Evolutionary conservation across 2,888 invertebrate species (phyloP).

Genomic region (Zaprionus bogoriensis): DNA sequence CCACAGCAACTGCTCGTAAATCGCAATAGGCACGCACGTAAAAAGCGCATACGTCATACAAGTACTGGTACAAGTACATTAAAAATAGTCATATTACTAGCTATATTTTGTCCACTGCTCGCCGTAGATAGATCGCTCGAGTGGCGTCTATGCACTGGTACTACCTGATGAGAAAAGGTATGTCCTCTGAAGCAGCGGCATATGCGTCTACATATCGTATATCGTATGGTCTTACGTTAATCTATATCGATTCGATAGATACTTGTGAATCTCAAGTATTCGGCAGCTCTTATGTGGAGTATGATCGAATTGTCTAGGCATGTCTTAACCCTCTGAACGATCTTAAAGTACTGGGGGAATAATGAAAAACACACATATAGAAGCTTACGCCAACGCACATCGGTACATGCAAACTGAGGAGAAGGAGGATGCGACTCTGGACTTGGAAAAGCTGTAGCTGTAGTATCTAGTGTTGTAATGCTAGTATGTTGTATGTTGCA

Average conservation of each 20-base stretch:
- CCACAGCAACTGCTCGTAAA: conserved; percentile 74
- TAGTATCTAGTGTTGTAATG: too few relatives aligned
- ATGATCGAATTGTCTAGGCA: neutral
- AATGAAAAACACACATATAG: neutral
- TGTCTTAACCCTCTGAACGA: neutral
- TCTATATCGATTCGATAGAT: neutral
- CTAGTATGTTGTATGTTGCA: conserved; percentile 5
- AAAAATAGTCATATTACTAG: conserved; percentile 60
- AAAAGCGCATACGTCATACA: conserved; percentile 61
- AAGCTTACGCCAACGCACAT: neutral
- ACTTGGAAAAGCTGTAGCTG: conserved; percentile 3
- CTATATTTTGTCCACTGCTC: conserved; percentile 58
- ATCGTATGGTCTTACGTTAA: neutral
- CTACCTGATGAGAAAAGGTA: conserved; percentile 8
- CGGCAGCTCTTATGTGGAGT: neutral
- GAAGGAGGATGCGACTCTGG: too few relatives aligned
- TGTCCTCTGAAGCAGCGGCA: conserved; percentile 15
- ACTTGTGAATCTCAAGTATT: too few relatives aligned
- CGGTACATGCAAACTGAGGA: too few relatives aligned
- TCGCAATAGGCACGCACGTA: conserved; percentile 60
- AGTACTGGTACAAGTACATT: conserved; percentile 37
- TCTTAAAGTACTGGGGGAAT: neutral
- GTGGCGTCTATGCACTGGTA: conserved; percentile 12
- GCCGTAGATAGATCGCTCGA: conserved; percentile 11
- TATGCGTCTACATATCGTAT: neutral